phyloP scores from a whole-genome alignment of 2,888 invertebrate species.

The Drosophila anomelani region DNA sequence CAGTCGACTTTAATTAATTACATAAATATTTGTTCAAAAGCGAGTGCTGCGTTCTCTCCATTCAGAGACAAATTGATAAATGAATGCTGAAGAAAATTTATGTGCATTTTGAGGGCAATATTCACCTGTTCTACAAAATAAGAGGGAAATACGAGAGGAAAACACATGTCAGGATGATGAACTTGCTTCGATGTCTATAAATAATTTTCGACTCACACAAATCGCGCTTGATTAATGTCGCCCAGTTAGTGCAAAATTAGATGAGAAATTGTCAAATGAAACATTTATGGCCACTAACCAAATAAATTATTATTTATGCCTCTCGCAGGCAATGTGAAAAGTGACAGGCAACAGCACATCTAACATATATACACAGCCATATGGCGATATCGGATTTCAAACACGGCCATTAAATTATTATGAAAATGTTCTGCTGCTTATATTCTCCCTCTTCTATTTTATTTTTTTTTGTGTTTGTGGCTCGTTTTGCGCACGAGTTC shows the following conservation, averaged over 20 bases:
- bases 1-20: conserved; percentile 66
- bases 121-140: conserved; percentile 59
- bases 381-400: conserved; percentile 66
- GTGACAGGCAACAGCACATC: conserved; percentile 48
- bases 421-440: conserved; percentile 51
- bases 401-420: conserved; percentile 65
- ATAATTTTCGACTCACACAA: conserved; percentile 51
- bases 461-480: conserved; percentile 13
- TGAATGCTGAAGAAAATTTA: conserved; percentile 64
- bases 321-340: conserved; percentile 52
- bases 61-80: conserved; percentile 71
- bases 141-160: conserved; percentile 4
- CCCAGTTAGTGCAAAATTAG: conserved; percentile 71
- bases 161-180: conserved; percentile 63
- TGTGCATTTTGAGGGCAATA: conserved; percentile 49
- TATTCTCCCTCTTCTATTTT: conserved; percentile 1
- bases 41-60: conserved; percentile 24
- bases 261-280: conserved; percentile 65
- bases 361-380: conserved; percentile 26
- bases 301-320: conserved; percentile 74
- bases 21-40: conserved; percentile 72
- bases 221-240: conserved; percentile 67
- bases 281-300: conserved; percentile 49
- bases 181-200: conserved; percentile 58
- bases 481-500: conserved; percentile 55